Evolutionary conservation across 2,113 vertebrate species (phyloP), one percentile per base, ranked within the genome.

Genomic region (Corvus moneduloides): DNA sequence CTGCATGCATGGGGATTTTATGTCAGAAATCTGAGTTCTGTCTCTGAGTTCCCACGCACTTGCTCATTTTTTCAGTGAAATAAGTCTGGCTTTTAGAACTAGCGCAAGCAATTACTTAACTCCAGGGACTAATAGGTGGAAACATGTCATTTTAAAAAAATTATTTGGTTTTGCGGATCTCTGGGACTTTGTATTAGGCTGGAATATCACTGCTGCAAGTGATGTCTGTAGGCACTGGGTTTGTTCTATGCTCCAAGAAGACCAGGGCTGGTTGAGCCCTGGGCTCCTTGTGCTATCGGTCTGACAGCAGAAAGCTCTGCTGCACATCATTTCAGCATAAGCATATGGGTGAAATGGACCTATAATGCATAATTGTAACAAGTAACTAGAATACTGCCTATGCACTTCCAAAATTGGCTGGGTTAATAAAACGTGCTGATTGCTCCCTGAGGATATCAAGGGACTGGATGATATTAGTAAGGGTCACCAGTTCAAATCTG

Each of bases 361-460:
- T n/a, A 2, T 37, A 69, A 58, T 37, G 63, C 71, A 37, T 69
- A 77, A 93, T 66, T 90, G 85, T 94, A 89, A 74, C 92, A 71
- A 69, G 90, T 22, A 72, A 32, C 84, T 64, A 71, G 91, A 92
- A 85, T 84, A 80, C 87, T 93, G 93, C 28, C 75, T 90, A 4
- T 83, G 92, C 94, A 84, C 87, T 97, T 96, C 88, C 94, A 80
- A 80, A 96, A 96, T 93, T 88, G 93, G 78, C 95, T 86, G 79
- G 84, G 87, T 96, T 94, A 92, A 92, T 95, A 93, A 95, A 95
- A 96, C 17, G 61, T 90, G 83, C 90, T 90, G 83, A 95, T 95
- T 78, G 94, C 94, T 97, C 96, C 92, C 96, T 44, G 85, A 84
- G 92, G 94, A 95, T 78, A 92, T 96, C 87, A 51, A 72, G 94